Evolutionary conservation across 2,797 vertebrate genomes (phyloP).

Genomic region (Lophotriccus pileatus): DNA sequence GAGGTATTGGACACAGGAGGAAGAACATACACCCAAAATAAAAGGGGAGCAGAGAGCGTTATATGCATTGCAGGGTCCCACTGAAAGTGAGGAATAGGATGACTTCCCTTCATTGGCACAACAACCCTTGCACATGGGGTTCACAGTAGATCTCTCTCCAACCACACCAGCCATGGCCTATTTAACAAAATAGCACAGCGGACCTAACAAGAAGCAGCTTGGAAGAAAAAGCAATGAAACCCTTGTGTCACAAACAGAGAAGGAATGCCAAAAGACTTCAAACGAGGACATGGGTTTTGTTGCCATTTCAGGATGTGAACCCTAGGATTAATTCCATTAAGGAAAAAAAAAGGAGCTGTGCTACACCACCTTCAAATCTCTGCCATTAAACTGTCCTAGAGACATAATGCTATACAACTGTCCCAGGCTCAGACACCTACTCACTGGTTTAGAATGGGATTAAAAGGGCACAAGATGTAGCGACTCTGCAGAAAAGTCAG

Average conservation of each 20-base stretch:
- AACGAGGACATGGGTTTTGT: neutral
- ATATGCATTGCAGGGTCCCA: neutral
- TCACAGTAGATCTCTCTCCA: neutral
- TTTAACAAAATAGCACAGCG: neutral
- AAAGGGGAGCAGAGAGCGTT: neutral
- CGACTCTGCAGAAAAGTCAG: neutral
- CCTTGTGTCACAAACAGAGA: neutral
- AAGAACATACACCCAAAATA: neutral
- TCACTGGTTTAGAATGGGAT: neutral
- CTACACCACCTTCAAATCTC: neutral
- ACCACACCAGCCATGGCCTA: neutral
- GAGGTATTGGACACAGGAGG: neutral
- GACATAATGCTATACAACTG: rapidly evolving
- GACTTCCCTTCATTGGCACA: neutral
- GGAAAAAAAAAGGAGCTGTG: neutral
- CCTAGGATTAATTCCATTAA: neutral
- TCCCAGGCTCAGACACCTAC: neutral
- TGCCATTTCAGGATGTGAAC: neutral
- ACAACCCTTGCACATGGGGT: neutral
- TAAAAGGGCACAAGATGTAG: neutral
- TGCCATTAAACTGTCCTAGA: neutral
- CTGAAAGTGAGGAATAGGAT: neutral
- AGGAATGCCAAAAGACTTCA: neutral
- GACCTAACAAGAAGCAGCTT: neutral
- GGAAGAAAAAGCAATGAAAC: neutral